A percentile compares a stretch with the other conserved stretches of the same genome.
Evolutionary conservation across 2,113 vertebrate genomes (phyloP).

Genomic region (Neogobius melanostomus): DNA sequence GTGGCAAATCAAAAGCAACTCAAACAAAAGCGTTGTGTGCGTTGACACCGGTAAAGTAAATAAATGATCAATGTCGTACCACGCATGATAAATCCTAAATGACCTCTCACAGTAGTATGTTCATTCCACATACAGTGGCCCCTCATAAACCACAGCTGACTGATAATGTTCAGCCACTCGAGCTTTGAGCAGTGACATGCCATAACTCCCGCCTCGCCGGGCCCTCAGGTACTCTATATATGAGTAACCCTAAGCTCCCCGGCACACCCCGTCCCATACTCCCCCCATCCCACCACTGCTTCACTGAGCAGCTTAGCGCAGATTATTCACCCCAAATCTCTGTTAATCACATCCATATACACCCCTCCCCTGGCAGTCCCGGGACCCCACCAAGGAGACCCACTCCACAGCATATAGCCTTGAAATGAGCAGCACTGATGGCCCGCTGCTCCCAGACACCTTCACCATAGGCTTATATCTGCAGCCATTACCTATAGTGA

Average conservation of each 20-base stretch:
- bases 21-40: not conserved
- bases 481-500: constrained; percentile 35
- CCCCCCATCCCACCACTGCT: constrained; percentile 28
- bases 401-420: constrained; percentile 7
- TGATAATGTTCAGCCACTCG: constrained; percentile 9
- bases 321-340: constrained; percentile 74
- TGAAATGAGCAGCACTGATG: constrained; percentile 35
- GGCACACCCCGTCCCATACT: constrained; percentile 7
- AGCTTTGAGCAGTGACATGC: constrained; percentile 13
- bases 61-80: not conserved
- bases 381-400: constrained; percentile 35
- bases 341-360: constrained; percentile 65
- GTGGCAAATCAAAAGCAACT: not conserved
- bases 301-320: constrained; percentile 64
- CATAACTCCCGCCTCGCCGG: not conserved
- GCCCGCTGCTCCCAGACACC: constrained; percentile 34
- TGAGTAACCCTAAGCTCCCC: constrained; percentile 33
- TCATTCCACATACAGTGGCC: constrained; percentile 7
- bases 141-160: constrained; percentile 6
- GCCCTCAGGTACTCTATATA: constrained; percentile 27
- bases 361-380: constrained; percentile 35
- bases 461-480: constrained; percentile 21
- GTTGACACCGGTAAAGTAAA: constrained; percentile 5
- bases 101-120: constrained; percentile 3
- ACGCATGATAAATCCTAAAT: constrained; percentile 7